Evolutionary conservation across 2,113 vertebrate genomes (phyloP), one percentile per base, ranked within the genome.

Genomic region (Mus pahari): DNA sequence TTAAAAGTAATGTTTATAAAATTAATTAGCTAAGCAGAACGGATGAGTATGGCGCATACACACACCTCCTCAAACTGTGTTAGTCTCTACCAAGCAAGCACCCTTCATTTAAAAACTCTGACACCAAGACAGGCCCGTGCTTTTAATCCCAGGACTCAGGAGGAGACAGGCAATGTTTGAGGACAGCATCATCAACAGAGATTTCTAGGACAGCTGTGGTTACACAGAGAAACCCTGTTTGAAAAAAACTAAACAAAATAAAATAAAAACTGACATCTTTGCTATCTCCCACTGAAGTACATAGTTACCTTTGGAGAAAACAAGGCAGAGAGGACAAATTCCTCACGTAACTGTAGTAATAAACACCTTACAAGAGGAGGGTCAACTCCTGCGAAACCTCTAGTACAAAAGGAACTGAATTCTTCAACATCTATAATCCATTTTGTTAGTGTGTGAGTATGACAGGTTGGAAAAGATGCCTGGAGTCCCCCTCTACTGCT

Each of bases 1-100:
- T 42, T 45, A 94, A 98, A 98, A 94, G 94, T 33, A 95, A 75
- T 88, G 95, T 94, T 89, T 64, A 91, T 92, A 50, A 90, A 93
- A 68, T 92, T 71, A 94, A 94, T 90, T 93, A 36, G 36, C 50
- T 92, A 81, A 94, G 70, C 36, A 48, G 7, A 77, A 33, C 24
- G 42, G 82, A 71, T 93, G n/a, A 33, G 13, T 53, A 58, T 7
- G 75, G 79, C 45, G 94, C 24, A 45, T 75, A 81, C 4, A 62
- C 20, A 90, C 87, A 50, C 3, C 31, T 84, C 48, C 86, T 94
- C 96, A 81, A 94, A 42, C 11, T 74, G n/a, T 24, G 13, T 48
- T 48, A n/a, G 12, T 66, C 11, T 45, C 83, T 94, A 84, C 45
- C 33, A 94, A 75, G 28, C 33, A 94, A 79, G 33, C 8, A 22